phyloP scores from a whole-genome alignment of 92 coral and sea anemone genomes.

The Blastomussa wellsi region DNA sequence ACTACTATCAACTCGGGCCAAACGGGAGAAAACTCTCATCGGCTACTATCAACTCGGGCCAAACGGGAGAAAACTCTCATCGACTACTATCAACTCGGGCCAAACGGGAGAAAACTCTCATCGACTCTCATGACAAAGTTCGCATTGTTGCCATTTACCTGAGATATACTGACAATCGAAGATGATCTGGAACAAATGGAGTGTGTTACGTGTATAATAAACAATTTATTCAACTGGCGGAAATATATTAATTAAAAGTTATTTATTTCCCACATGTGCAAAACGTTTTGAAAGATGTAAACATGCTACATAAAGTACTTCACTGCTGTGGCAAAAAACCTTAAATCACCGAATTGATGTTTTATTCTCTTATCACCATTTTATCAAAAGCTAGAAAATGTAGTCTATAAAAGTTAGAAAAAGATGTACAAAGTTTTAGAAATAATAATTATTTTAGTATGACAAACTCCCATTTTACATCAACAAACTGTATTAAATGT shows the following conservation, averaged over 20 bases:
- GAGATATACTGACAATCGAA: too few species aligned
- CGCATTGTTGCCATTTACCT: too few species aligned
- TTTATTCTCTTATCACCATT: neutral
- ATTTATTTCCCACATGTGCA: neutral
- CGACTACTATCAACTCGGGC: too few species aligned
- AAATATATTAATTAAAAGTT: neutral
- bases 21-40: too few species aligned
- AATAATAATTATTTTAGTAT: neutral
- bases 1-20: too few species aligned
- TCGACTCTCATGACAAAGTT: too few species aligned
- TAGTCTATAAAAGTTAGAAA: neutral
- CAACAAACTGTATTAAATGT: too few species aligned
- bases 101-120: too few species aligned
- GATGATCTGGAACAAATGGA: neutral
- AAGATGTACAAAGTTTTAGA: neutral
- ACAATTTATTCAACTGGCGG: neutral
- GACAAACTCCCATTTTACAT: neutral
- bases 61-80: too few species aligned
- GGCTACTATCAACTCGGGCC: too few species aligned
- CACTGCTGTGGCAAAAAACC: neutral
- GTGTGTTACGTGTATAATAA: too few species aligned
- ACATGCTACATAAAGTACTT: neutral
- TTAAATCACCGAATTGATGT: neutral
- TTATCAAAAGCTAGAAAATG: neutral
- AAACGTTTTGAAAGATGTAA: neutral